Base-by-base conservation (phyloP, 2,888 invertebrate genomes). In the Acanthosepion esculentum region DNA sequence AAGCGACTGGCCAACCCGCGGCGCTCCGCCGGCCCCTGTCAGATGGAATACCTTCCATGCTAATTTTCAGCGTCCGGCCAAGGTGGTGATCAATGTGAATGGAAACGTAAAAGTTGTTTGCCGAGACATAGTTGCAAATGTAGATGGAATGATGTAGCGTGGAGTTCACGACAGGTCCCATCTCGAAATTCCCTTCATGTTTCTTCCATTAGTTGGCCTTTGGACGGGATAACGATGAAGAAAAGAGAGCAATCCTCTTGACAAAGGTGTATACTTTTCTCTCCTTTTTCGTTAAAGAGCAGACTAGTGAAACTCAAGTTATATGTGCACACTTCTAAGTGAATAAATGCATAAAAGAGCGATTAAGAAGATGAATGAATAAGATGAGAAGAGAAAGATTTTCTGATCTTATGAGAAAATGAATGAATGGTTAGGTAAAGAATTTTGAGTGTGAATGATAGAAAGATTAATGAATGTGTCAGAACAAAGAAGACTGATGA, bases 81-180 rank as follows among this genome's bases (percentile, higher is more conserved):
- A 78, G 78, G 78, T 33, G n/a, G 78, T 18, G 78, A 78, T 78
- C 78, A n/a, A 78, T 10, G 78, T n/a, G 10, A 78, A 33, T 33
- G n/a, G 15, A 78, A 78, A 78, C 12, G n/a, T n/a, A 78, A 78
- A 78, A 78, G 78, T 78, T n/a, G 78, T 78, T 78, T n/a, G 15
- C 78, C n/a, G n/a, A 78, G 78, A 78, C 78, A 78, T 3, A 78
- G n/a, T n/a, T 78, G n/a, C n/a, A 78, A 78, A 78, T 78, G 78
- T n/a, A 78, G n/a, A 78, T n/a, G n/a, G n/a, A 78, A 78, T 78
- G n/a, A 78, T 78, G n/a, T 33, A 15, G n/a, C 18, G n/a, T 78
- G 78, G 15, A 78, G 78, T 78, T 78, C 78, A 78, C 78, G 78
- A 78, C 78, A 78, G 78, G n/a, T 59, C n/a, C n/a, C n/a, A n/a